Conservation (phyloP, 37 sponge, comb jelly and placozoan species). For the Amphimedon queenslandica region DNA sequence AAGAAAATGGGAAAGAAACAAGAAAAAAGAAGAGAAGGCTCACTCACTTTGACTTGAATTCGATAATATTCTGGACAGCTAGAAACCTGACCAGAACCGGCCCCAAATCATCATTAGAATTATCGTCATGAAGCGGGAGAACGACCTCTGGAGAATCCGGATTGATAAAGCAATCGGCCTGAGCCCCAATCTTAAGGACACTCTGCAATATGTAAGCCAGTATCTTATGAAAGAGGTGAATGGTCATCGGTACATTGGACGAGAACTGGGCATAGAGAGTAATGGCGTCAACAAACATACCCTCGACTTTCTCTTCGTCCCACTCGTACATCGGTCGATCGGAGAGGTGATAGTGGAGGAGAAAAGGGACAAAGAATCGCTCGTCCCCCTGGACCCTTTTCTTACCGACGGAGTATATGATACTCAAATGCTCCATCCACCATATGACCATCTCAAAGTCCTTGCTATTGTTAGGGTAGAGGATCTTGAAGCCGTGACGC, state of each 20-base stretch:
- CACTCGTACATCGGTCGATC: conserved; percentile 28
- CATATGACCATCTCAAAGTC: conserved; percentile 16
- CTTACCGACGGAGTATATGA: conserved; percentile 44
- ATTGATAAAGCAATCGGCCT: conserved; percentile 19
- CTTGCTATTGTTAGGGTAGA: not conserved
- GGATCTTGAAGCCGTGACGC: not conserved
- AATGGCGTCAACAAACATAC: conserved; percentile 4
- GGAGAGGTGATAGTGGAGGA: conserved; percentile 8
- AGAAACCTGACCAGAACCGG: conserved; percentile 28
- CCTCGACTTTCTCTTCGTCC: conserved; percentile 14
- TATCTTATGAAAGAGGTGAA: conserved; percentile 50
- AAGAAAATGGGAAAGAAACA: not conserved
- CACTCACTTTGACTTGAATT: conserved; percentile 49
- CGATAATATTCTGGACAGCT: conserved; percentile 50
- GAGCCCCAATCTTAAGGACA: not conserved
- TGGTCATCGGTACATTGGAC: conserved; percentile 13
- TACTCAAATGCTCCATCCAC: conserved; percentile 50
- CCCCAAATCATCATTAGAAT: not conserved
- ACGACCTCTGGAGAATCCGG: conserved; percentile 42
- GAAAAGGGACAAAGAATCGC: conserved; percentile 49
- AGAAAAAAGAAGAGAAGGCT: not conserved
- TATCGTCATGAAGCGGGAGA: conserved; percentile 20
- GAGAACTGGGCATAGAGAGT: conserved; percentile 33
- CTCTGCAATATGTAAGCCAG: conserved; percentile 24
- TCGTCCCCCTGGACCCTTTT: conserved; percentile 1